A percentile compares a stretch with the other conserved stretches of the same genome.
phyloP scores from a whole-genome alignment of 2,113 vertebrate genomes.

The Crypturellus undulatus region DNA sequence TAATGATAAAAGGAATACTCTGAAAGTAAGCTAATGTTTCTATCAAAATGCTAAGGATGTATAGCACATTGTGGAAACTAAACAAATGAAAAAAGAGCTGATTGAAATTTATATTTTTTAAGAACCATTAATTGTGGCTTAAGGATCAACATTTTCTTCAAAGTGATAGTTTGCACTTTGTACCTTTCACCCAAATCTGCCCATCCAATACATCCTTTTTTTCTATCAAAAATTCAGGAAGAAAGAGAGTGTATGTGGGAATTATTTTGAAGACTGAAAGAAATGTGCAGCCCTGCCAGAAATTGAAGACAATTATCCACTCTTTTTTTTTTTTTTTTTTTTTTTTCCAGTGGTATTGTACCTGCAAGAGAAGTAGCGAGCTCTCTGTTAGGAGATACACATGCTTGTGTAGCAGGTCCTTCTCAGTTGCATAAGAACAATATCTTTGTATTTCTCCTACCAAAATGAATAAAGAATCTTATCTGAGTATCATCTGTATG shows the following conservation, averaged over 20 bases:
- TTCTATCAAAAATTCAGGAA: neutral
- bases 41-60: neutral
- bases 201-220: neutral
- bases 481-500: neutral
- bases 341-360: neutral
- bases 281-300: neutral
- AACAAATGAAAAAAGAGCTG: neutral
- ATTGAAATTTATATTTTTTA: neutral
- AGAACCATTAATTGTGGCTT: neutral
- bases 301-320: neutral
- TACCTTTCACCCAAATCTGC: neutral
- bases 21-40: neutral
- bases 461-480: neutral
- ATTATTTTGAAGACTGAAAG: neutral
- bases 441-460: neutral
- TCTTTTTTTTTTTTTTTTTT: no score
- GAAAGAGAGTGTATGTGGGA: neutral
- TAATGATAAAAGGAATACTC: neutral
- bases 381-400: neutral
- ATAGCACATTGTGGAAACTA: neutral
- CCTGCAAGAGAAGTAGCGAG: neutral
- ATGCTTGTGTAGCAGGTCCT: neutral
- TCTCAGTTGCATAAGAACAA: neutral
- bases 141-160: neutral
- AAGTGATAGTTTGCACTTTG: neutral